Evolutionary conservation across 2,888 invertebrate genomes (phyloP).

Genomic region (Carterocephalus palaemon): DNA sequence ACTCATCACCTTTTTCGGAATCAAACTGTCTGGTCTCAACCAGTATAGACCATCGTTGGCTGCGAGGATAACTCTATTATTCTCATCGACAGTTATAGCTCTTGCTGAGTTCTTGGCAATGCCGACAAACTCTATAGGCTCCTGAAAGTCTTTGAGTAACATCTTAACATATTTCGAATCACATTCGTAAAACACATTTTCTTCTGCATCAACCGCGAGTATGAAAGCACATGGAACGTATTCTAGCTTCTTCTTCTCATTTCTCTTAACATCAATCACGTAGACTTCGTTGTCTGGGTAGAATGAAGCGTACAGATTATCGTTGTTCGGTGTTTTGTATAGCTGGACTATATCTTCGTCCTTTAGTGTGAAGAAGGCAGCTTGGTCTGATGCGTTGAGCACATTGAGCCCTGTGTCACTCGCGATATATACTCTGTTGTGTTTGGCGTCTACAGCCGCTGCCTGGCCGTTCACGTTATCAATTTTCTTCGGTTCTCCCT

Average conservation of each 20-base stretch:
- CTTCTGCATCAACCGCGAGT: slow-evolving; percentile 57
- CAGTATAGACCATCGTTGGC: slow-evolving; percentile 65
- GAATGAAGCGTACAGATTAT: slow-evolving; percentile 56
- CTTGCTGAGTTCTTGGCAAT: slow-evolving; percentile 61
- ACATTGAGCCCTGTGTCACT: slow-evolving; percentile 58
- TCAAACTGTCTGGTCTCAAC: slow-evolving; percentile 54
- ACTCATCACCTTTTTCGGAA: slow-evolving; percentile 65
- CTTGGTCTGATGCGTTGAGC: slow-evolving; percentile 52
- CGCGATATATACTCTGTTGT: slow-evolving; percentile 59
- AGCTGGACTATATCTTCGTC: slow-evolving; percentile 68
- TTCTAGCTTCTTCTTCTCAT: slow-evolving; percentile 56
- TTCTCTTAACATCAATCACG: slow-evolving; percentile 48
- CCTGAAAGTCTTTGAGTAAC: slow-evolving; percentile 60
- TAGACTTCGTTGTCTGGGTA: slow-evolving; percentile 65
- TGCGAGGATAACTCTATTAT: slow-evolving; percentile 53
- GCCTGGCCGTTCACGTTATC: slow-evolving; percentile 63
- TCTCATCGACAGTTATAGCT: slow-evolving; percentile 51
- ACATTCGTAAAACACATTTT: slow-evolving; percentile 67
- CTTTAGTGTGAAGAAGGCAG: slow-evolving; percentile 54
- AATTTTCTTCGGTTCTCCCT: slow-evolving; percentile 55
- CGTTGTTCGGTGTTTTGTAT: slow-evolving; percentile 50
- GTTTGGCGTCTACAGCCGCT: slow-evolving; percentile 55
- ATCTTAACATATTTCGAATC: slow-evolving; percentile 70
- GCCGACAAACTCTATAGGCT: slow-evolving; percentile 67
- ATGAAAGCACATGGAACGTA: slow-evolving; percentile 65